A percentile compares a stretch with the other conserved stretches of the same genome.
These are phyloP conservation scores for Meloidogyne chitwoodi DNA, from an alignment of 1,140 invertebrate species.

Conservation along the genomic window DNA sequence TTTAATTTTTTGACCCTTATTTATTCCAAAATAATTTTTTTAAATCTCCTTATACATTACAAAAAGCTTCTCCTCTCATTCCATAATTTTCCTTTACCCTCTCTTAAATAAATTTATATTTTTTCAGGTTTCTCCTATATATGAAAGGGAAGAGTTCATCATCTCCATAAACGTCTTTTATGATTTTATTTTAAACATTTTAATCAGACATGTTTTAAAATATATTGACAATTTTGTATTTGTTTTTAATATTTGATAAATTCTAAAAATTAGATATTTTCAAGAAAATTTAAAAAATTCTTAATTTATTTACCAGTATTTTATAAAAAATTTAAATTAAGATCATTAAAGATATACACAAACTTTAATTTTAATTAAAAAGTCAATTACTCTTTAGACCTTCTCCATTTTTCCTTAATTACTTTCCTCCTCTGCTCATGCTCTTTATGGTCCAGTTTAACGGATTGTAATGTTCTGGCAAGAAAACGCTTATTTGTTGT, in stretches of 20 bases:
- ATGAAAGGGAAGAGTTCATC: background rate
- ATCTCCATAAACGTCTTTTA: background rate
- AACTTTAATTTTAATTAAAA: background rate
- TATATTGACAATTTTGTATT: background rate
- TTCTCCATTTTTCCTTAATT: background rate
- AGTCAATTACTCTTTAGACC: background rate
- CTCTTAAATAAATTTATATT: background rate
- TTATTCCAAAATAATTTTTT: too few species aligned
- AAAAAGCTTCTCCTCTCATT: too few species aligned
- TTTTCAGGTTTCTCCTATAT: background rate
- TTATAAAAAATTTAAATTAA: too few species aligned
- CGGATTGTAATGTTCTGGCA: background rate
- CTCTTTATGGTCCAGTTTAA: background rate
- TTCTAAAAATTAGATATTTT: background rate
- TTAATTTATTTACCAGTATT: too few species aligned
- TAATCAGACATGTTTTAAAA: background rate
- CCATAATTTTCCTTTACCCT: too few species aligned
- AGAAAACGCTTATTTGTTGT: conserved; percentile 5
- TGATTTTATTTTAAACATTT: background rate
- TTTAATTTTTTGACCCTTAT: too few species aligned
- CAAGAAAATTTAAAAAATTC: too few species aligned
- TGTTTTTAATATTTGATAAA: background rate
- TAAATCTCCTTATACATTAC: too few species aligned
- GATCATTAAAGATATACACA: background rate
- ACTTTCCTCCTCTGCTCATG: background rate